These are phyloP conservation scores for Limnephilus marmoratus DNA, from an alignment of 2,888 invertebrate genomes.

Conservation along the genomic window DNA sequence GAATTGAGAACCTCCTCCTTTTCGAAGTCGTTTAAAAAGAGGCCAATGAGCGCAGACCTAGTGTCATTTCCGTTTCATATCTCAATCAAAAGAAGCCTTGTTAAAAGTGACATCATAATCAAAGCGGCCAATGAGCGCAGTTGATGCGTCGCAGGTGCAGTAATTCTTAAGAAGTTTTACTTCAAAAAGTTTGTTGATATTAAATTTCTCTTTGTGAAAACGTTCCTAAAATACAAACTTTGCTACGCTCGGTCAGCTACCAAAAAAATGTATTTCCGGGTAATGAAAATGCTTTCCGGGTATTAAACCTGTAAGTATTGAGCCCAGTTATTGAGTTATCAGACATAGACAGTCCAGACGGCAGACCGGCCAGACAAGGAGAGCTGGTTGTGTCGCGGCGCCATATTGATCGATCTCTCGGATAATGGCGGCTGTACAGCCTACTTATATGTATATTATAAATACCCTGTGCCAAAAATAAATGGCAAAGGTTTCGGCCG, in stretches of 20 bases:
- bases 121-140: too few relatives aligned
- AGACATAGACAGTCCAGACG: not conserved
- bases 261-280: not conserved
- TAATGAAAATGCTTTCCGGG: not conserved
- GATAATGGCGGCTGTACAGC: not conserved
- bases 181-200: too few relatives aligned
- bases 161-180: too few relatives aligned
- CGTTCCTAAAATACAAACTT: too few relatives aligned
- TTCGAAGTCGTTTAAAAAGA: too few relatives aligned
- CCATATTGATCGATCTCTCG: not conserved
- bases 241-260: not conserved
- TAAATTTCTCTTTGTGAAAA: too few relatives aligned
- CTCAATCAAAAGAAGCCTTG: too few relatives aligned
- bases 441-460: not conserved
- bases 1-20: too few relatives aligned
- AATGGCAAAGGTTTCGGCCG: conserved; percentile 8
- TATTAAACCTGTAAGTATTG: not conserved
- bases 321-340: not conserved
- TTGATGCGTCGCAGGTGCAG: too few relatives aligned
- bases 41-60: too few relatives aligned
- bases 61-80: too few relatives aligned
- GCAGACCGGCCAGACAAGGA: not conserved
- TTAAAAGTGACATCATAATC: too few relatives aligned
- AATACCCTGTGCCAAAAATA: not conserved
- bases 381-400: not conserved